Conservation (phyloP, 2,797 vertebrate species). For the Sternarchorhynchus goeldii region DNA sequence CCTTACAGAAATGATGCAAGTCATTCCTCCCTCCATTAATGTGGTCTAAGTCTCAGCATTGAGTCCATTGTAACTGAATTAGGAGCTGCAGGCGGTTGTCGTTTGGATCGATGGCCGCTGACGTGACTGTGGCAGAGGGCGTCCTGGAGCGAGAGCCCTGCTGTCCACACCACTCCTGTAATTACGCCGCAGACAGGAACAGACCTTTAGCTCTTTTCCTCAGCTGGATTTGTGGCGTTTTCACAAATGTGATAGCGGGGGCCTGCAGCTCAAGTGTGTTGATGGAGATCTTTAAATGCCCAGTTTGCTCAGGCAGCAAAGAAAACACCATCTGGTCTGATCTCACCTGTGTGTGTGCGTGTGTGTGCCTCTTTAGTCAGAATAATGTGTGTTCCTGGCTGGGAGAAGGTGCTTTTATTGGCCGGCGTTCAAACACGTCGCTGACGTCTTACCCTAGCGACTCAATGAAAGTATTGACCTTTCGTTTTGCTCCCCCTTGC, state of each 20-base stretch:
- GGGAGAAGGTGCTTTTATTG: constrained; percentile 34
- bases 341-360: constrained; percentile 45
- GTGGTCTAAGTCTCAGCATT: constrained; percentile 34
- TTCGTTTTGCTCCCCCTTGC: constrained; percentile 15
- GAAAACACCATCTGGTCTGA: constrained; percentile 58
- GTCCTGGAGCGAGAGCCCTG: constrained; percentile 59
- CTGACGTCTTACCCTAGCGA: constrained; percentile 37
- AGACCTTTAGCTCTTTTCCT: constrained; percentile 50
- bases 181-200: constrained; percentile 60
- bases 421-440: constrained; percentile 36
- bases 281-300: constrained; percentile 50
- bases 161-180: constrained; percentile 58
- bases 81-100: constrained; percentile 39
- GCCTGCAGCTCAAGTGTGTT: not conserved
- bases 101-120: constrained; percentile 57
- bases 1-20: not conserved
- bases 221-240: not conserved
- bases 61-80: constrained; percentile 55
- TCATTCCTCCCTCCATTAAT: constrained; percentile 5
- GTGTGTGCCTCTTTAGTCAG: not conserved
- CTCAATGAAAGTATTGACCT: constrained; percentile 52
- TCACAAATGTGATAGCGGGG: not conserved
- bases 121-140: constrained; percentile 57
- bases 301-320: constrained; percentile 39
- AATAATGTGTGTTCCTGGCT: constrained; percentile 29